Base-by-base conservation (phyloP, 2,113 vertebrate species). In the Tachysurus vachellii region DNA sequence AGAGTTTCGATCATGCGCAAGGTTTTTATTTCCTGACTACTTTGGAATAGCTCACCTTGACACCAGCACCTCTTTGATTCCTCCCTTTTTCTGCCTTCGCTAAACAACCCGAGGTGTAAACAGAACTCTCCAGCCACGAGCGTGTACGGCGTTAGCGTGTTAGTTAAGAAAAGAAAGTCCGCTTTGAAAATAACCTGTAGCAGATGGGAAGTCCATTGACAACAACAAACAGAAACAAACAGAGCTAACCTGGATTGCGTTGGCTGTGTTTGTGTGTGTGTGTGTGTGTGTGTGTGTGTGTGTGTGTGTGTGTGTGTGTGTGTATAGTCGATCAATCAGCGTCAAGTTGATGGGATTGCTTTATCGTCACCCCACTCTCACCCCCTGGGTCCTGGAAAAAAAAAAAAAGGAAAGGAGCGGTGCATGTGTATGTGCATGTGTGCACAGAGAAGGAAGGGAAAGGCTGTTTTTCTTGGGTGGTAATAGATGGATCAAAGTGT, bases 281-380 rank as follows among this genome's bases (percentile, higher is more conserved):
- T 85, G 73, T 85, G 73, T 81, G 56, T 62, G 59, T 80, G 77
- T 57, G 88, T 44, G 84, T 62, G 88, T 26, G 80, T 26, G 73
- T 4, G 53, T 21, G 44, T 70, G 64, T 50, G 36, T 23, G 70
- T 85, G 73, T 85, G 73, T 81, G 56, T 62, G 59, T 80, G 77
- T 57, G 88, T 44, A 79, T 62, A 94, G 91, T 93, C 87, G 88
- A 89, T 90, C 88, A 89, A 88, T 90, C 88, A 90, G 83, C 44
- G 62, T 83, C 28, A 75, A 91, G 90, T 92, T 94, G 91, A 94
- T 94, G 92, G 91, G 91, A 93, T 94, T 94, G 93, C 92, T 92
- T 93, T 91, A 85, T 91, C 90, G 91, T 93, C 93, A 93, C 92
- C 91, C 89, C 91, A 73, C 90, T 83, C 89, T 93, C 91, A 88